These are phyloP conservation scores for Halcyon smyrnensis DNA, from an alignment of 2,797 vertebrate species.

Conservation along the genomic window DNA sequence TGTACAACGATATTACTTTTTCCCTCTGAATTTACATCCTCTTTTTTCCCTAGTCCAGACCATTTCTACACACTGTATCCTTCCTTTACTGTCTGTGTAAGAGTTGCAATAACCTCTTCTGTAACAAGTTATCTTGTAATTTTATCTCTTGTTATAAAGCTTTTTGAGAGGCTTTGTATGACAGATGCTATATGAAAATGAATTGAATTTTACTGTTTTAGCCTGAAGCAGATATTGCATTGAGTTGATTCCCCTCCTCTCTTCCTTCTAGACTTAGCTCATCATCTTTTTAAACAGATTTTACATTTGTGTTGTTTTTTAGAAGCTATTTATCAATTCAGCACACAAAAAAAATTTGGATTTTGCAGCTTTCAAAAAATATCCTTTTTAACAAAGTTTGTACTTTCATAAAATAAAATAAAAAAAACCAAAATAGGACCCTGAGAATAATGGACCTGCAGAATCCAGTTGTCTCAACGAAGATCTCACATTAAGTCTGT, in stretches of 20 bases:
- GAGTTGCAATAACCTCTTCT: neutral
- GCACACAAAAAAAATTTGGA: neutral
- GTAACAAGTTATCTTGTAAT: slow-evolving; percentile 22
- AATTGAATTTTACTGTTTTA: slow-evolving; percentile 39
- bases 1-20: neutral
- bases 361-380: neutral
- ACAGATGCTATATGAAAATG: slow-evolving; percentile 40
- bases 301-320: neutral
- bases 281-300: neutral
- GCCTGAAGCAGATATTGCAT: slow-evolving; percentile 41
- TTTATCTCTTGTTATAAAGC: slow-evolving; percentile 27
- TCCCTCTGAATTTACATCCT: neutral
- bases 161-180: slow-evolving; percentile 41
- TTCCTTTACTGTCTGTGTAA: neutral
- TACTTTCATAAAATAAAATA: neutral
- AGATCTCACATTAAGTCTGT: neutral
- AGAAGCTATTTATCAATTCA: neutral
- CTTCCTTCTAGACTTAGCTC: neutral
- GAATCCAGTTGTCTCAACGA: neutral
- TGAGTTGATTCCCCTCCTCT: neutral
- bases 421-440: neutral
- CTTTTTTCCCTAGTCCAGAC: neutral
- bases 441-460: neutral
- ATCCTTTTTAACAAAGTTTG: neutral
- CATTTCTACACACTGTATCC: neutral